These are phyloP conservation scores for Salarias fasciatus DNA, from an alignment of 2,797 vertebrate species.

Conservation along the genomic window DNA sequence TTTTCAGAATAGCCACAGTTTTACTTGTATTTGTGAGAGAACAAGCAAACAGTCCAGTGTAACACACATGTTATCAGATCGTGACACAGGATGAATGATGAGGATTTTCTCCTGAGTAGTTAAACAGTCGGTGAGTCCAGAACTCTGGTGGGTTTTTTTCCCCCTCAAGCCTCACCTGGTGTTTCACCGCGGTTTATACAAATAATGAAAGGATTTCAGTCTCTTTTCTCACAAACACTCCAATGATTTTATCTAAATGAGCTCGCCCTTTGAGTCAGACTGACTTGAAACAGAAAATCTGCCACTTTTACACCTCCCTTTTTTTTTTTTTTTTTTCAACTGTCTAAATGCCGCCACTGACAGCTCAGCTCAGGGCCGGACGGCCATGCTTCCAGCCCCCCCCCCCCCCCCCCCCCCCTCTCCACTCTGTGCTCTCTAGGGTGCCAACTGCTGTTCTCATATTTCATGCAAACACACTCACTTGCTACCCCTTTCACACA, in stretches of 20 bases:
- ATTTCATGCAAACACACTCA: constrained; percentile 41
- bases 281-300: constrained; percentile 50
- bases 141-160: constrained; percentile 1
- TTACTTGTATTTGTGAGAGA: no score
- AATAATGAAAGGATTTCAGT: constrained; percentile 48
- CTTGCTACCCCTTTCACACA: no score
- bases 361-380: constrained; percentile 55
- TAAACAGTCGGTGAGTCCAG: background rate
- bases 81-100: no score
- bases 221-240: constrained; percentile 24
- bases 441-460: constrained; percentile 52
- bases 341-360: constrained; percentile 46
- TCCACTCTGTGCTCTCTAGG: constrained; percentile 34
- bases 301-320: background rate
- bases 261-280: background rate
- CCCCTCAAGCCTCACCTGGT: constrained; percentile 14
- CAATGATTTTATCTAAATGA: background rate
- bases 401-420: background rate
- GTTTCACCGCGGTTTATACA: constrained; percentile 46
- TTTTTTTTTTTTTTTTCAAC: constrained; percentile 16
- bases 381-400: constrained; percentile 33
- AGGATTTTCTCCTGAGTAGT: background rate
- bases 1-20: no score
- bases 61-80: background rate
- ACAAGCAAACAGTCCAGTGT: background rate